Evolutionary conservation across 2,888 invertebrate species (phyloP).

Genomic region (Thysanoteuthis rhombus): DNA sequence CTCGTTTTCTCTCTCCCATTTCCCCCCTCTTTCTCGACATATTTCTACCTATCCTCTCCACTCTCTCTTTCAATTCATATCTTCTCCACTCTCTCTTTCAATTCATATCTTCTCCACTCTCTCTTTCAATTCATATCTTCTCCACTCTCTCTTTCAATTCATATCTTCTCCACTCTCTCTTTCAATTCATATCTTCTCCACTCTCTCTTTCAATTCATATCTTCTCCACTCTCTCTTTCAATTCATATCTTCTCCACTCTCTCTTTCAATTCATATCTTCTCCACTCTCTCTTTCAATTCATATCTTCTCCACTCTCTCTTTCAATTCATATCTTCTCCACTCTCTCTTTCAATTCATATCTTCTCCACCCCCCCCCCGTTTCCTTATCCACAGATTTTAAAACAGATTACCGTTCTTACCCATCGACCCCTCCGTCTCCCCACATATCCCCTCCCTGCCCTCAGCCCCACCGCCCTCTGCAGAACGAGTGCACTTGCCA

Average conservation of each 20-base stretch:
- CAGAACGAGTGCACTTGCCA: conserved; percentile 17
- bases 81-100: too few species aligned
- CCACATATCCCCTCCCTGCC: background rate
- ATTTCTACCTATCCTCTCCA: too few species aligned
- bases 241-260: background rate
- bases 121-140: too few species aligned
- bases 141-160: too few species aligned
- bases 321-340: too few species aligned
- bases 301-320: too few species aligned
- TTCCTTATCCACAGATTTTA: background rate
- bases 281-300: background rate
- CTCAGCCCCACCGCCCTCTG: background rate
- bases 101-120: too few species aligned
- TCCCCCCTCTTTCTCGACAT: background rate
- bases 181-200: too few species aligned
- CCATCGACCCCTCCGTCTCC: background rate
- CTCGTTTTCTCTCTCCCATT: background rate
- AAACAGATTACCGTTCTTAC: background rate
- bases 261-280: background rate
- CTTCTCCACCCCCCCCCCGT: background rate
- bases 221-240: too few species aligned
- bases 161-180: too few species aligned
- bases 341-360: background rate
- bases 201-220: too few species aligned
- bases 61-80: too few species aligned